Evolutionary conservation across 2,797 vertebrate genomes (phyloP), one percentile per base, ranked within the genome.

Genomic region (Onychomys leucogaster): DNA sequence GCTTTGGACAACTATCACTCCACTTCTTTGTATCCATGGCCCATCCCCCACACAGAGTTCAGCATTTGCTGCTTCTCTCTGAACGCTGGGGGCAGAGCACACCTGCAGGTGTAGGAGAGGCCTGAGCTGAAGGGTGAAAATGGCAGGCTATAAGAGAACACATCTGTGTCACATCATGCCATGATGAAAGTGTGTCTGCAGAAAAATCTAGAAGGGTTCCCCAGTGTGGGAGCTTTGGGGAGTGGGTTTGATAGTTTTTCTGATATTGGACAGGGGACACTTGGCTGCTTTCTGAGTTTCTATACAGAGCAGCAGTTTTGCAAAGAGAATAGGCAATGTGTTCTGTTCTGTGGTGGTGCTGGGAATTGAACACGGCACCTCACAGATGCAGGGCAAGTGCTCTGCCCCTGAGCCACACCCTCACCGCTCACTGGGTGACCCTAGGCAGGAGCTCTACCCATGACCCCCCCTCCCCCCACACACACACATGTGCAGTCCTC

Each of bases 1-100:
- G 16, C 76, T 57, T 57, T 12, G 71, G 27, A 19, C 1, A 55
- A 27, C 57, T 55, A 11, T 37, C 61, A 0, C 14, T n/a, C 80
- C 8, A 6, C 57, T 52, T 63, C 57, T 43, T 32, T 55, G 41
- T 5, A 0, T 69, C n/a, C 61, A 10, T 9, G 46, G 1, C 46
- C 43, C 29, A 1, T 7, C 46, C 80, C 61, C 29, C 4, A 1
- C 14, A 2, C 0, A 0, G 0, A 1, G 12, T 7, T 6, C 75
- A 46, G 61, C 2, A 29, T 25, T 25, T 17, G 3, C 16, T 41
- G 65, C 81, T 17, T 71, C 82, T 32, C 73, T 37, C 27, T 2
- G 6, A 43, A 65, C 52, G 23, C 6, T 43, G 6, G 41, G 16
- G 17, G 3, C 19, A 1, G 4, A 49, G 5, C 0, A 37, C 34